A percentile compares a stretch with the other conserved stretches of the same genome.
Conservation (phyloP, 2,113 vertebrate genomes). For the Seriola dumerili region DNA sequence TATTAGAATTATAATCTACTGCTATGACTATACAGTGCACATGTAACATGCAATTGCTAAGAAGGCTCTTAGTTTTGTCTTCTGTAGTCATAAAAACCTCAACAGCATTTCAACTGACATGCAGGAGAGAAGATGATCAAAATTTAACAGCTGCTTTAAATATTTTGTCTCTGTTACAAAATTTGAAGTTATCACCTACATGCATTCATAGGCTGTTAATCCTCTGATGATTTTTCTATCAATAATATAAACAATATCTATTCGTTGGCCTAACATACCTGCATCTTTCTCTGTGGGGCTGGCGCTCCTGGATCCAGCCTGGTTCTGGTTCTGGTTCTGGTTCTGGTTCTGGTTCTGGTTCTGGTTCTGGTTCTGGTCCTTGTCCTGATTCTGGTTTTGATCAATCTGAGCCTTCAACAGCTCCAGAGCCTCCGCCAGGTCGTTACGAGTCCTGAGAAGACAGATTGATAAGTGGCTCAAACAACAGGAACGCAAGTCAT, state of each 20-base stretch:
- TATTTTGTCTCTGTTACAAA: background rate
- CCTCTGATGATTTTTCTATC: background rate
- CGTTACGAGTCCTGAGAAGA: slow-evolving; percentile 90
- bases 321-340: slow-evolving; percentile 72
- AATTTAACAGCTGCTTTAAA: background rate
- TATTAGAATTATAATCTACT: too few species aligned
- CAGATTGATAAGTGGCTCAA: background rate
- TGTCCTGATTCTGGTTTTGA: slow-evolving; percentile 71
- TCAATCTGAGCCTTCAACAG: slow-evolving; percentile 94
- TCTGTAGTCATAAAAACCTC: background rate
- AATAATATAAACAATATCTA: background rate
- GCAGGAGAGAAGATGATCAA: background rate
- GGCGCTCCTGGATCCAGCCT: slow-evolving; percentile 80
- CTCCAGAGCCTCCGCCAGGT: slow-evolving; percentile 94
- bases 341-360: slow-evolving; percentile 57
- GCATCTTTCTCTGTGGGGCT: slow-evolving; percentile 83
- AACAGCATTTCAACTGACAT: background rate
- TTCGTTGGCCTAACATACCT: slow-evolving; percentile 10
- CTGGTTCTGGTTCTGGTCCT: slow-evolving; percentile 62
- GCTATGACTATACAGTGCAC: too few species aligned
- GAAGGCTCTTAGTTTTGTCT: background rate
- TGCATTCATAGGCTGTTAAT: too few species aligned
- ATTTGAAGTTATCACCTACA: background rate
- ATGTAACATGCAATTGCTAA: too few species aligned
- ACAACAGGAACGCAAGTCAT: too few species aligned